Evolutionary conservation across 2,888 invertebrate species (phyloP).

Genomic region (Nipponacmea schrenckii): DNA sequence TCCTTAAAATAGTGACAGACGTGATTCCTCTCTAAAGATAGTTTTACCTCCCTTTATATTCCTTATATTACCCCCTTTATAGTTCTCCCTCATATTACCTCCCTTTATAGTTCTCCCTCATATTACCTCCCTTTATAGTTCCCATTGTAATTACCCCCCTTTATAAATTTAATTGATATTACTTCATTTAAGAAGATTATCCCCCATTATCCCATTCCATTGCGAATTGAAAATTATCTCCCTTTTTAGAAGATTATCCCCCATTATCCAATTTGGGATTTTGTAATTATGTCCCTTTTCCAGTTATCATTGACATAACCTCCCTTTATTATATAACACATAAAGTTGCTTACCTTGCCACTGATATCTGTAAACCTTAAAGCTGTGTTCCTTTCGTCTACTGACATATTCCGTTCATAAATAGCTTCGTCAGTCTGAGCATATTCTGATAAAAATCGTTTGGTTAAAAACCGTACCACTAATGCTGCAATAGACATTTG

Average conservation of each 20-base stretch:
- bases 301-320: too few species aligned
- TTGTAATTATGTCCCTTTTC: neutral
- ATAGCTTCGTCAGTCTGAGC: conserved; percentile 45
- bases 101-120: neutral
- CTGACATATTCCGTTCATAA: conserved; percentile 40
- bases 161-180: neutral
- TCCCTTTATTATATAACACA: too few species aligned
- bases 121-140: neutral
- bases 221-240: conserved; percentile 1
- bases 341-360: conserved; percentile 36
- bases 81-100: conserved; percentile 18
- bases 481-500: conserved; percentile 35
- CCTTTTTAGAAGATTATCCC: neutral
- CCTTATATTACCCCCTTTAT: conserved; percentile 24
- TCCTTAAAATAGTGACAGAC: conserved; percentile 26
- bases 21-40: conserved; percentile 17
- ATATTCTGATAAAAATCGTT: conserved; percentile 44
- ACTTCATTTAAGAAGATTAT: neutral
- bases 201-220: neutral
- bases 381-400: conserved; percentile 38
- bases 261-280: too few species aligned
- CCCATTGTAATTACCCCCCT: neutral
- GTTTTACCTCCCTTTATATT: conserved; percentile 24
- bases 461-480: conserved; percentile 44
- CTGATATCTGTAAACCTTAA: conserved; percentile 46